Base-by-base conservation (phyloP, 2,797 vertebrate species). In the Onychomys leucogaster region DNA sequence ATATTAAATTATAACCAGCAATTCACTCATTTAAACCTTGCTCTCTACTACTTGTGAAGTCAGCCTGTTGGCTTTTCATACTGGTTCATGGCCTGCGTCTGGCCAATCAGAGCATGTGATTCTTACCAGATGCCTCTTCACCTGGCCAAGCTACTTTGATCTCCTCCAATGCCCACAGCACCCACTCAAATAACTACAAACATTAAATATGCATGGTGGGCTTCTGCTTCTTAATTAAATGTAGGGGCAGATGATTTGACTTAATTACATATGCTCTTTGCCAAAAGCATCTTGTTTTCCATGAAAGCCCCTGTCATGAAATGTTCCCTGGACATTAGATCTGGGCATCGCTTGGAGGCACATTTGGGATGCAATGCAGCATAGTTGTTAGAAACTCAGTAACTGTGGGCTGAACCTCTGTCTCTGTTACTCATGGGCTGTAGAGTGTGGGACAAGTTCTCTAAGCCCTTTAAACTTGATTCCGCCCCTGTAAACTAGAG, bases 221-320 rank as follows among this genome's bases (percentile, higher is more conserved):
- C 49, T 76, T 90, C 87, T 71, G 7, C 29, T 10, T 5, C 76
- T 77, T 88, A 73, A 71, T 87, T 93, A 89, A 95, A 83, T 49
- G 17, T 65, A 61, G 75, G 46, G 55, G 52, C 3, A 71, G 49
- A 63, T 90, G 78, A 78, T 34, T 6, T 65, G 77, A 94, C 41
- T 41, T 95, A 86, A 89, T 93, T 91, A 49, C 21, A 71, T 76
- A 9, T 12, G n/a, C 57, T 92, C 75, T 94, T 94, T 83, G 29
- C 63, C 89, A 32, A 71, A 95, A 96, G 87, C 27, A 27, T 49
- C 93, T 77, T 93, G 78, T 91, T 96, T 92, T 96, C 49, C 7
- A 4, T 81, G 69, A 86, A 91, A 96, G 43, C 19, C 19, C 6
- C 57, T 92, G 11, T 73, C 83, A 55, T 80, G n/a, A 75, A 89